phyloP scores from a whole-genome alignment of 2,113 vertebrate species.

The Varanus salvator region DNA sequence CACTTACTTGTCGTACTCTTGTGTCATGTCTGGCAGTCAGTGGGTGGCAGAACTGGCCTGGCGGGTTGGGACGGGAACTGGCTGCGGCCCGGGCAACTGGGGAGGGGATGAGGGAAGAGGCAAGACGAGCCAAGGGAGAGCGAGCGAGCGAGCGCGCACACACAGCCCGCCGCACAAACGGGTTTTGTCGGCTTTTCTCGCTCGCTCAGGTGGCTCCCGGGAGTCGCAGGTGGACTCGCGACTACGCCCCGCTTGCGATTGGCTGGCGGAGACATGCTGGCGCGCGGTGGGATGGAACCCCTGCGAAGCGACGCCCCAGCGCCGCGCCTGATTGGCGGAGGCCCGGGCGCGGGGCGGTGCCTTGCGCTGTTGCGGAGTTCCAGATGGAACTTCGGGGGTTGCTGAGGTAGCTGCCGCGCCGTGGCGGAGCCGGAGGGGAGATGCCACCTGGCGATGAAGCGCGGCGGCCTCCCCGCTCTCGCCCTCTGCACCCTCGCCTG shows the following conservation, averaged over 20 bases:
- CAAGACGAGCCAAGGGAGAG: slow-evolving; percentile 24
- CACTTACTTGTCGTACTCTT: slow-evolving; percentile 99
- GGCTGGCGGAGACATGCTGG: slow-evolving; percentile 48
- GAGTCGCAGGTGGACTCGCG: slow-evolving; percentile 63
- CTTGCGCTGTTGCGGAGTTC: neutral
- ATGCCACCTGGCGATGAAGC: neutral
- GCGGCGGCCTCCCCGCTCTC: neutral
- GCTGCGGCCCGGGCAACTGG: slow-evolving; percentile 81
- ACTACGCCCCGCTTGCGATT: neutral
- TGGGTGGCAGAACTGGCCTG: slow-evolving; percentile 94
- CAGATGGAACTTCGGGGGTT: neutral
- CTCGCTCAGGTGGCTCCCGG: slow-evolving; percentile 84
- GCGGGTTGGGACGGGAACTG: slow-evolving; percentile 94
- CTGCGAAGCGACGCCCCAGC: neutral
- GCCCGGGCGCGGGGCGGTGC: neutral
- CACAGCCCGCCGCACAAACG: slow-evolving; percentile 86
- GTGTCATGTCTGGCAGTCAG: slow-evolving; percentile 88
- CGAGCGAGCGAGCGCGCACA: slow-evolving; percentile 61
- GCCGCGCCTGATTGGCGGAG: slow-evolving; percentile 37
- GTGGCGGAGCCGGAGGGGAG: neutral
- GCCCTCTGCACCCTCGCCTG: no score
- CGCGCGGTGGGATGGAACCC: slow-evolving; percentile 47
- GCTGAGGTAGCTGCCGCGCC: neutral
- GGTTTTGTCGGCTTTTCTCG: slow-evolving; percentile 96
- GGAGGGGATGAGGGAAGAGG: slow-evolving; percentile 24